These are phyloP conservation scores for Dipus sagitta DNA, from an alignment of 2,797 vertebrate genomes.

Conservation along the genomic window DNA sequence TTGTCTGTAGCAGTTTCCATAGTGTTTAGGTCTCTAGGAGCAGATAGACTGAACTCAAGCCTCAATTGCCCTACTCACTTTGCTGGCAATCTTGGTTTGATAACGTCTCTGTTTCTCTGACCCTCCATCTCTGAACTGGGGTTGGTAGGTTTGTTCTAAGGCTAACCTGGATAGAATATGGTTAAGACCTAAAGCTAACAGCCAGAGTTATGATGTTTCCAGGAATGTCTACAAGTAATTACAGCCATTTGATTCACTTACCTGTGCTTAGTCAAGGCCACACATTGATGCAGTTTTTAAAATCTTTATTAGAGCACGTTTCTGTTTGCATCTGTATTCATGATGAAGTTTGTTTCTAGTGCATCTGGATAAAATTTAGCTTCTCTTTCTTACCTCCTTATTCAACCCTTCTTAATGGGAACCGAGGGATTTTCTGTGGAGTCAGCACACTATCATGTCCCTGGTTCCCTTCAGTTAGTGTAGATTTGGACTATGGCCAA, in stretches of 20 bases:
- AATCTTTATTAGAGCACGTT: constrained; percentile 49
- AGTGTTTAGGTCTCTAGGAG: not conserved
- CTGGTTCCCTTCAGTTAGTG: constrained; percentile 53
- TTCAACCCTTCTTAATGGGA: constrained; percentile 71
- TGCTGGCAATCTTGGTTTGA: constrained; percentile 22
- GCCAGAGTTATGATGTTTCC: not conserved
- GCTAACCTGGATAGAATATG: not conserved
- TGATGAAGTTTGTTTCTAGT: constrained; percentile 24
- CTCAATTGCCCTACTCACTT: not conserved
- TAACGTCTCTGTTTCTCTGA: not conserved
- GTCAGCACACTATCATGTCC: constrained; percentile 55
- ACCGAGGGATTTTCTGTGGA: constrained; percentile 70
- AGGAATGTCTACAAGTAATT: constrained; percentile 15
- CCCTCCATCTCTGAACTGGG: not conserved
- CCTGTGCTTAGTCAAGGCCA: constrained; percentile 18
- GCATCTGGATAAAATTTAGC: constrained; percentile 73
- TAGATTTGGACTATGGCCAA: constrained; percentile 69
- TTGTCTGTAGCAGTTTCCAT: constrained; percentile 52
- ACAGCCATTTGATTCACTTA: constrained; percentile 12
- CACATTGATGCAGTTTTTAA: constrained; percentile 30
- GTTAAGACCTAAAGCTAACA: not conserved
- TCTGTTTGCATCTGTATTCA: constrained; percentile 53
- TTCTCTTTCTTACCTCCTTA: constrained; percentile 56
- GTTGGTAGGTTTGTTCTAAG: not conserved
- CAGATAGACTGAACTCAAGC: not conserved